Evolutionary conservation across 2,113 vertebrate genomes (phyloP).

Genomic region (Corythaixoides concolor): DNA sequence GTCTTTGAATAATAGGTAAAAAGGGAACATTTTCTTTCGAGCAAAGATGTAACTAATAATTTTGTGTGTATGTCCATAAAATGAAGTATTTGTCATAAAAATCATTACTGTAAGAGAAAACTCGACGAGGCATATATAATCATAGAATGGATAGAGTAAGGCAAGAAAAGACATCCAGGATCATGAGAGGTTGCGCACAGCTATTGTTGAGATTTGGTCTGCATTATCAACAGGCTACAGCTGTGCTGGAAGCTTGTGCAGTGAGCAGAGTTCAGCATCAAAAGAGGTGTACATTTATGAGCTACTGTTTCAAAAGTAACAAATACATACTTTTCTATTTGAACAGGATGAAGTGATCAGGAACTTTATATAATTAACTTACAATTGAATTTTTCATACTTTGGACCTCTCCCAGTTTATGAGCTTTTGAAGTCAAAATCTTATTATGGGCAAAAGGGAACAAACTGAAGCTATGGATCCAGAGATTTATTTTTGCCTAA

Average conservation of each 20-base stretch:
- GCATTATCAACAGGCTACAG: background rate
- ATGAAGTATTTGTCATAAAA: background rate
- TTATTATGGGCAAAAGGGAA: background rate
- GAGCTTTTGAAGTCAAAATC: background rate
- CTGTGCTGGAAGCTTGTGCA: background rate
- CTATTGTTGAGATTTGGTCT: background rate
- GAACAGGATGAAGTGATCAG: background rate
- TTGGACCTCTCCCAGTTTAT: background rate
- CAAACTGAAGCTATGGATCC: background rate
- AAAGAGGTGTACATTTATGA: background rate
- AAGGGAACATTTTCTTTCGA: background rate
- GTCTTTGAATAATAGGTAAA: background rate
- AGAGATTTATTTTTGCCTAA: background rate
- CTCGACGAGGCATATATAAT: background rate
- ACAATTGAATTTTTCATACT: background rate
- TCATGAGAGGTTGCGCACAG: background rate
- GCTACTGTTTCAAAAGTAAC: background rate
- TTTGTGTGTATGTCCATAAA: background rate
- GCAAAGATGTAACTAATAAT: background rate
- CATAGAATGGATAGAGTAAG: background rate
- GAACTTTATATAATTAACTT: background rate
- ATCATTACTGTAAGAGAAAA: background rate
- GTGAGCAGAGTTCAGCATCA: background rate
- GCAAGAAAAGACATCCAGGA: background rate
- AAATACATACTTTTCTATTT: background rate